Evolutionary conservation across 1,140 invertebrate genomes (phyloP), one percentile per base, ranked within the genome.

Genomic region (Trichonephila clavata): DNA sequence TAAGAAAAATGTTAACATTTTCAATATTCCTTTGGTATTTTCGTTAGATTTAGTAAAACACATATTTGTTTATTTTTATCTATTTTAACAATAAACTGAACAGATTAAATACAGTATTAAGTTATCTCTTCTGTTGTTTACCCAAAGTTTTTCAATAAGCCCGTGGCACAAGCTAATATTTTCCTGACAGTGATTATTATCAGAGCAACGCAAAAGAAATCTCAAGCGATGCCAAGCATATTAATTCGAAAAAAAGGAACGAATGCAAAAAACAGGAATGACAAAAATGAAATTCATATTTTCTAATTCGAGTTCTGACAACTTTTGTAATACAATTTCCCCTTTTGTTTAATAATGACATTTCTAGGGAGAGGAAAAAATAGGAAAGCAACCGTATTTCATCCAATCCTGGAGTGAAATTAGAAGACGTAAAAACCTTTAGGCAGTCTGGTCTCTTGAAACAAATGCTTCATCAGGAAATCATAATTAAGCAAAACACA

Each of bases 401-500:
- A 63, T 90, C 88, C 90, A 92, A 84, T 84, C 60, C 43, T 20
- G 80, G 81, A 86, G 86, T 92, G 90, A 92, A 92, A 92, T 92
- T 92, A 92, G 90, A 86, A 92, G 90, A 65, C 13, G 83, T 24
- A 91, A 92, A 92, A 50, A 83, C 59, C 90, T 92, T 18, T 27
- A 86, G 90, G 90, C 90, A 59, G 13, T 77, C 50, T 32, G 43
- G 90, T 92, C 90, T 92, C 90, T 92, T 68, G 83, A 86, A 92
- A 84, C 83, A 20, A 27, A 92, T 27, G 61, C 80, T 92, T 92
- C 81, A 86, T 92, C 90, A 92, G 18, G 81, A 86, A 92, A 92
- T 86, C 61, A 63, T 92, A 92, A 92, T 92, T 92, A 92, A 92
- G 88, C 90, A 91, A 92, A 92, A 92, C 90, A 86, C 90, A 92